Evolutionary conservation across 2,113 vertebrate genomes (phyloP).

Genomic region (Casuarius casuarius): DNA sequence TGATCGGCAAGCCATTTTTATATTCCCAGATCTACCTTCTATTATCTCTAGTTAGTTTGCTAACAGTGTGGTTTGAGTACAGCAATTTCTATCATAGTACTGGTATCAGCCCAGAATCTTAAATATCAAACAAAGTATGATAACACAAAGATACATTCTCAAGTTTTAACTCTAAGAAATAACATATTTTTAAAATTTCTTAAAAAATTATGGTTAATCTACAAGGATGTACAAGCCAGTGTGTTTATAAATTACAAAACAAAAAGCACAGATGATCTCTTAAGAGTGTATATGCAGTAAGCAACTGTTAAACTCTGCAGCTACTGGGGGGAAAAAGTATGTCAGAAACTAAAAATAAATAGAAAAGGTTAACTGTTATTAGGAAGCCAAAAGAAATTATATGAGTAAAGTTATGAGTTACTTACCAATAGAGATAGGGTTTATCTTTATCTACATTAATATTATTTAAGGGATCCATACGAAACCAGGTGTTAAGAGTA

Average conservation of each 20-base stretch:
- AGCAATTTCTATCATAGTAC: background rate
- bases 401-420: background rate
- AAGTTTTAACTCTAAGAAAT: background rate
- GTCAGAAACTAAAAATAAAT: background rate
- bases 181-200: background rate
- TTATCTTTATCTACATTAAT: constrained; percentile 98
- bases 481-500: constrained; percentile 98
- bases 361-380: background rate
- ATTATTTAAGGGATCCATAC: constrained; percentile 97
- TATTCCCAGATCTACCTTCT: background rate
- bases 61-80: fast-evolving
- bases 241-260: background rate
- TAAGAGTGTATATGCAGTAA: background rate
- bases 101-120: background rate
- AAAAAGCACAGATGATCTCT: background rate
- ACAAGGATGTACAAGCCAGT: background rate
- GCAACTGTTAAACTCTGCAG: background rate
- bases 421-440: constrained; percentile 98
- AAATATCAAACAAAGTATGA: background rate
- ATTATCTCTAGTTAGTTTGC: background rate
- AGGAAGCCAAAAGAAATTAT: background rate
- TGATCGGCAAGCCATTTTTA: background rate
- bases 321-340: background rate
- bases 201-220: background rate
- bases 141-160: background rate